phyloP scores from a whole-genome alignment of 2,113 vertebrate species.

The Chiloscyllium plagiosum region DNA sequence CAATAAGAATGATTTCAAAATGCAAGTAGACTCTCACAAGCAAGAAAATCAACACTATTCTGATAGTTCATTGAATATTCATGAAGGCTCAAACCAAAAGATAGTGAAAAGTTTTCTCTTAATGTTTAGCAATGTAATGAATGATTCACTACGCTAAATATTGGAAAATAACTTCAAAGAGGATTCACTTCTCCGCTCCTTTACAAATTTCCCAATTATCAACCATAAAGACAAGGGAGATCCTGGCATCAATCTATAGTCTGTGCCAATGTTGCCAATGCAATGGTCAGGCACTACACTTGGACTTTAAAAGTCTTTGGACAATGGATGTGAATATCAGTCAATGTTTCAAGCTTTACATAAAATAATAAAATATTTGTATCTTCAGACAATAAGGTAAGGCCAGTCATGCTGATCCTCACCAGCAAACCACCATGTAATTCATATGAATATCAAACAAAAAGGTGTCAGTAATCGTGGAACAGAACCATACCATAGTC shows the following conservation, averaged over 20 bases:
- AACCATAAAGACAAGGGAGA: neutral
- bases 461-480: neutral
- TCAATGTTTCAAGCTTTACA: neutral
- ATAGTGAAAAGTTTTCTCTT: neutral
- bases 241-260: neutral
- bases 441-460: neutral
- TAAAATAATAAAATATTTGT: neutral
- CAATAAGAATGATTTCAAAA: neutral
- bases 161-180: neutral
- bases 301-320: neutral
- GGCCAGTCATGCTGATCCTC: neutral
- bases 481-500: neutral
- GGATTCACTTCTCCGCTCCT: neutral
- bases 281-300: neutral
- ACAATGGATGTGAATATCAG: neutral
- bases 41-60: neutral
- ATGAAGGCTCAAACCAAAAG: neutral
- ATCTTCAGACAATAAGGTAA: neutral
- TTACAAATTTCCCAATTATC: neutral
- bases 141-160: neutral
- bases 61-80: neutral
- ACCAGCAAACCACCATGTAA: neutral
- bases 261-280: neutral
- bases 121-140: neutral
- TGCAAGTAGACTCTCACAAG: neutral